Percentiles rank a stretch among this genome's conserved stretches.
Conservation (phyloP, 2,797 vertebrate genomes). For the Chelon labrosus region DNA sequence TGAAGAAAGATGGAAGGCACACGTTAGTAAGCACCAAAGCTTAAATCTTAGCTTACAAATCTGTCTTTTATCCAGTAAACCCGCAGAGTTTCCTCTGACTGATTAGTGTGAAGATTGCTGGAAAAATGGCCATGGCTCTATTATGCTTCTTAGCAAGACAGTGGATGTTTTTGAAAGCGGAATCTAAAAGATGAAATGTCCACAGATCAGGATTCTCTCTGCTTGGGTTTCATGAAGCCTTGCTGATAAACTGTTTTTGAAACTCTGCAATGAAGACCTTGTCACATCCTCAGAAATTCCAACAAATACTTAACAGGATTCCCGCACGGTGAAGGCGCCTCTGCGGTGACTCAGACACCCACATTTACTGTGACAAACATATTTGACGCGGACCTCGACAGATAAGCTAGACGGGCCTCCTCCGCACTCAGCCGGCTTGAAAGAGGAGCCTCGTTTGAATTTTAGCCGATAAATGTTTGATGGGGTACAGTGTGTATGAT, state of each 20-base stretch:
- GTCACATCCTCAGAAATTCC: neutral
- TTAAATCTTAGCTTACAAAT: neutral
- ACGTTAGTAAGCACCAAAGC: slow-evolving; percentile 1
- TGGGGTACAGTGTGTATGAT: slow-evolving; percentile 5
- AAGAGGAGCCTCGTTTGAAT: slow-evolving; percentile 11
- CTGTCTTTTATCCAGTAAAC: neutral
- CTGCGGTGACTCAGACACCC: slow-evolving; percentile 27
- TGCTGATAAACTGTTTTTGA: neutral
- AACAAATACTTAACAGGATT: slow-evolving; percentile 11
- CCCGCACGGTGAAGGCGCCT: slow-evolving; percentile 1
- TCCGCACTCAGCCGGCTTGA: slow-evolving; percentile 20
- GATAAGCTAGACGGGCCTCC: slow-evolving; percentile 28
- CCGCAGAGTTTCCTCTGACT: neutral
- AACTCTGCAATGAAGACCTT: neutral
- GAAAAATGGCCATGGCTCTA: neutral
- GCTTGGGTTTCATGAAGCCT: slow-evolving; percentile 1
- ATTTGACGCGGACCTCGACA: slow-evolving; percentile 21
- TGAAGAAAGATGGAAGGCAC: neutral
- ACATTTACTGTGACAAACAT: slow-evolving; percentile 12
- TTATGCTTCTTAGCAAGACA: neutral
- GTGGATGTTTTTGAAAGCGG: neutral
- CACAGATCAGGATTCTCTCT: neutral
- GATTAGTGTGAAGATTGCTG: neutral
- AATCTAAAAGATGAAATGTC: neutral
- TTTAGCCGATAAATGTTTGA: slow-evolving; percentile 39